A percentile compares a stretch with the other conserved stretches of the same genome.
phyloP scores from a whole-genome alignment of 2,888 invertebrate genomes.

The Argyra leucocephala region DNA sequence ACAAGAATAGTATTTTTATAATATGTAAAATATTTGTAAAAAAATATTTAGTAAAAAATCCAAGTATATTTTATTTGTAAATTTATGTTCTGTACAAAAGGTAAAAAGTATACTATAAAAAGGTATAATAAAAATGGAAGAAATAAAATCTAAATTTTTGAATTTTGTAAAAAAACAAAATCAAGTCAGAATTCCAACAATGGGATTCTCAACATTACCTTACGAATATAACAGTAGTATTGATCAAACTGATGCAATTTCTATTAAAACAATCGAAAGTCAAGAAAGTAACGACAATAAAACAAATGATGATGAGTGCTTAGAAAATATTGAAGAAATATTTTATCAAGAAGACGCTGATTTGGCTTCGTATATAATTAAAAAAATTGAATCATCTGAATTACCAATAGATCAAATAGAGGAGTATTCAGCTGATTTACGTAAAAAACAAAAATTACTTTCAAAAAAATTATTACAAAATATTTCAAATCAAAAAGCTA shows the following conservation, averaged over 20 bases:
- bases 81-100: too few species aligned
- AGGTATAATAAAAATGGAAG: conserved; percentile 36
- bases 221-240: conserved; percentile 28
- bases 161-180: conserved; percentile 43
- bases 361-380: conserved; percentile 37
- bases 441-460: conserved; percentile 54
- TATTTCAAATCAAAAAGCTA: conserved; percentile 82
- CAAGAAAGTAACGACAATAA: conserved; percentile 8
- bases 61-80: background rate
- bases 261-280: conserved; percentile 18
- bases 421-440: conserved; percentile 35
- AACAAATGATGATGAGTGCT: conserved; percentile 38
- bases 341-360: conserved; percentile 38
- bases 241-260: conserved; percentile 14
- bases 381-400: conserved; percentile 29
- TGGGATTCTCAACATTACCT: conserved; percentile 44
- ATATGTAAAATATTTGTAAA: too few species aligned
- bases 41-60: too few species aligned
- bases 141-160: conserved; percentile 41
- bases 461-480: conserved; percentile 88
- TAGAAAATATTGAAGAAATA: conserved; percentile 39
- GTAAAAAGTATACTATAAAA: background rate
- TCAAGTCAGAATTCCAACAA: conserved; percentile 42
- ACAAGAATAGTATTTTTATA: background rate
- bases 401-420: conserved; percentile 34